Evolutionary conservation across 2,113 vertebrate species (phyloP).

Genomic region (Corythornis madagascariensis): DNA sequence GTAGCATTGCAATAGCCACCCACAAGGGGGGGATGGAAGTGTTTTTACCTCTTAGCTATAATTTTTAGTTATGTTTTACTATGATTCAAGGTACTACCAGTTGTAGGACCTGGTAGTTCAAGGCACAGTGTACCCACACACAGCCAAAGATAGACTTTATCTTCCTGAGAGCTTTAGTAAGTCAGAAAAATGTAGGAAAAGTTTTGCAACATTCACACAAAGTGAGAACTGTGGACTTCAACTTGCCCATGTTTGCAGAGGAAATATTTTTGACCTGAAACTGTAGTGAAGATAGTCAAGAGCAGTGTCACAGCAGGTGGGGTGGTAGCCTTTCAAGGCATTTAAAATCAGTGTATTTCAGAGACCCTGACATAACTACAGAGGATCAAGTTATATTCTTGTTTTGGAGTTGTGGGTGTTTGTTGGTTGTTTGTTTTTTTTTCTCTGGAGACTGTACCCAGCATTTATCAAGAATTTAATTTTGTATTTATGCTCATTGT

Average conservation of each 20-base stretch:
- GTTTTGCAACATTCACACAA: neutral
- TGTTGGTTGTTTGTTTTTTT: neutral
- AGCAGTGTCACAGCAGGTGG: neutral
- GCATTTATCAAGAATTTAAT: neutral
- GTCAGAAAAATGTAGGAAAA: neutral
- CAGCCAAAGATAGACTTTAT: neutral
- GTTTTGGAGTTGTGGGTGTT: neutral
- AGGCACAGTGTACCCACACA: neutral
- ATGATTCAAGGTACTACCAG: neutral
- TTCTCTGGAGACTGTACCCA: neutral
- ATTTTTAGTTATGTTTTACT: neutral
- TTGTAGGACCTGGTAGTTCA: neutral
- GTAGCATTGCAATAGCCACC: conserved; percentile 8
- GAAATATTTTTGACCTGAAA: neutral
- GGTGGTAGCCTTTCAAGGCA: neutral
- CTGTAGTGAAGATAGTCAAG: neutral
- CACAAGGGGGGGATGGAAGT: neutral
- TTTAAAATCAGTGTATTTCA: neutral
- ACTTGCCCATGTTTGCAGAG: neutral
- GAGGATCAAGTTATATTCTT: neutral
- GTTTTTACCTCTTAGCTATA: neutral
- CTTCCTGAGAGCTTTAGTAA: neutral
- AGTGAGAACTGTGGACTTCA: neutral
- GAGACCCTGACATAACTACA: neutral
- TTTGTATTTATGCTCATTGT: conserved; percentile 22